Conservation (phyloP, 2,888 invertebrate genomes). For the Glaucopsyche alexis region DNA sequence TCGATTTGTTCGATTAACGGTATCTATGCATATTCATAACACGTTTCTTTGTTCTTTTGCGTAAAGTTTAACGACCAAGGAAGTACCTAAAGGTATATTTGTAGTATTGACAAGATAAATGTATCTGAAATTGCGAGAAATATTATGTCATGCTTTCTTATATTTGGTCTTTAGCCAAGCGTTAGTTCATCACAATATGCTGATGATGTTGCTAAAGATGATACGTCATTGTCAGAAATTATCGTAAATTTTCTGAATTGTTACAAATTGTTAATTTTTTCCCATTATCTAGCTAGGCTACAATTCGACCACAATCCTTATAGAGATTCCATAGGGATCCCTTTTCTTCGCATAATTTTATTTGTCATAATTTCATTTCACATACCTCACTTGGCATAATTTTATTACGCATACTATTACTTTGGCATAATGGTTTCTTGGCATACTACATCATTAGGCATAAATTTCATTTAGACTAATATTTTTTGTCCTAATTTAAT, state of each 20-base stretch:
- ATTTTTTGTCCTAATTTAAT: no score
- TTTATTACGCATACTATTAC: no score
- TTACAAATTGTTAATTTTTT: neutral
- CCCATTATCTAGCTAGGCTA: no score
- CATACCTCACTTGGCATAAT: no score
- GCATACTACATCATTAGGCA: no score
- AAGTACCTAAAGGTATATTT: neutral
- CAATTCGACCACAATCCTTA: no score
- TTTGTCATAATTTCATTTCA: no score
- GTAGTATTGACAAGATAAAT: neutral
- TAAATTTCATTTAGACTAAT: no score
- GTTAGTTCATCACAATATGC: neutral
- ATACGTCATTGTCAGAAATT: neutral
- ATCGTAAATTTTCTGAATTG: neutral
- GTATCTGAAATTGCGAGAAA: conserved; percentile 2
- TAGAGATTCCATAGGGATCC: no score
- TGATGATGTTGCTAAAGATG: neutral
- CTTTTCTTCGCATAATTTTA: no score
- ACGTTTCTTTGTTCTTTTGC: neutral
- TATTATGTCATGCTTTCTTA: conserved; percentile 17
- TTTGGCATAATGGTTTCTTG: no score
- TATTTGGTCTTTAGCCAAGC: neutral
- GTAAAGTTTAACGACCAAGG: neutral
- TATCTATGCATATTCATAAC: conserved; percentile 6
- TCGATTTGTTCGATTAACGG: neutral